Percentiles rank a stretch among this genome's conserved stretches.
Evolutionary conservation across 2,113 vertebrate genomes (phyloP).

Genomic region (pig (Sus scrofa)): T2T-Sscrofa CM000812.6:283420501-283421000

Average conservation of each 20-base stretch:
- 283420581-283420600: not conserved
- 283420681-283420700: not conserved
- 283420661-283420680: rapidly evolving
- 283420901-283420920: not conserved
- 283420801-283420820: not conserved
- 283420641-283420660: not conserved
- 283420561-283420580: not conserved
- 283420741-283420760: not conserved
- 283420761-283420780: not conserved
- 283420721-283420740: rapidly evolving
- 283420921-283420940: no score
- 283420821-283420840: not conserved
- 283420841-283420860: not conserved
- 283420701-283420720: not conserved
- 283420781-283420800: not conserved
- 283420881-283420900: not conserved
- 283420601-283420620: not conserved
- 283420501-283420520: not conserved
- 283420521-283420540: not conserved
- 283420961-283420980: not conserved
- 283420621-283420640: not conserved
- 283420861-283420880: rapidly evolving
- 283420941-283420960: rapidly evolving
- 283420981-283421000: rapidly evolving
- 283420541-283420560: not conserved